Conservation (phyloP, 2,113 vertebrate species). For the Euleptes europaea region DNA sequence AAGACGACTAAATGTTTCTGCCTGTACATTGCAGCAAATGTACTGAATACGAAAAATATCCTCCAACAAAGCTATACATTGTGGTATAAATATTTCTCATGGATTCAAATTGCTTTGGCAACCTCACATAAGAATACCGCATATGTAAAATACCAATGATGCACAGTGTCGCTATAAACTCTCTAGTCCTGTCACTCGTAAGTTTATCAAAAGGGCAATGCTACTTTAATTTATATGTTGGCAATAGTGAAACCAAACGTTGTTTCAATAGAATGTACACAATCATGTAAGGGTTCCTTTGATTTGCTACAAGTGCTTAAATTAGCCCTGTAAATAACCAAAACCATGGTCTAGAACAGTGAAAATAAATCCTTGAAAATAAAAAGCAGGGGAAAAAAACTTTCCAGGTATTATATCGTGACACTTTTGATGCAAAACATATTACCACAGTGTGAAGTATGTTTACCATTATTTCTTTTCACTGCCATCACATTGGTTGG, state of each 20-base stretch:
- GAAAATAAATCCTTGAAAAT: constrained; percentile 36
- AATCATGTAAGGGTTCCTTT: constrained; percentile 46
- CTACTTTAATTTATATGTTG: constrained; percentile 54
- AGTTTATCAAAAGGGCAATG: constrained; percentile 57
- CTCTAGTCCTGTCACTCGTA: constrained; percentile 48
- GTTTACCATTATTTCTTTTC: constrained; percentile 46
- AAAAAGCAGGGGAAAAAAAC: constrained; percentile 36
- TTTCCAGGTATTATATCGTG: constrained; percentile 36
- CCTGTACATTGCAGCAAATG: constrained; percentile 48
- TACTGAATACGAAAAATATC: constrained; percentile 54
- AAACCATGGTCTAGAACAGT: constrained; percentile 43
- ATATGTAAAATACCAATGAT: constrained; percentile 59
- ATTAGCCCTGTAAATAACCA: constrained; percentile 43
- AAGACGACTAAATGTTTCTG: constrained; percentile 27
- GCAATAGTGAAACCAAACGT: constrained; percentile 42
- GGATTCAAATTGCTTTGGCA: constrained; percentile 73
- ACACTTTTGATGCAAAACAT: constrained; percentile 46
- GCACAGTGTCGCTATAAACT: constrained; percentile 56
- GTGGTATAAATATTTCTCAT: constrained; percentile 71
- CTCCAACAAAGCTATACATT: constrained; percentile 44
- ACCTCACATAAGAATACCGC: constrained; percentile 69
- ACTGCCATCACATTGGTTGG: not conserved
- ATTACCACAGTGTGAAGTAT: constrained; percentile 62
- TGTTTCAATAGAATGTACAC: constrained; percentile 54
- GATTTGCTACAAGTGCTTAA: constrained; percentile 50